Conservation (phyloP, 1,140 invertebrate genomes). For the Copidosoma floridanum region DNA sequence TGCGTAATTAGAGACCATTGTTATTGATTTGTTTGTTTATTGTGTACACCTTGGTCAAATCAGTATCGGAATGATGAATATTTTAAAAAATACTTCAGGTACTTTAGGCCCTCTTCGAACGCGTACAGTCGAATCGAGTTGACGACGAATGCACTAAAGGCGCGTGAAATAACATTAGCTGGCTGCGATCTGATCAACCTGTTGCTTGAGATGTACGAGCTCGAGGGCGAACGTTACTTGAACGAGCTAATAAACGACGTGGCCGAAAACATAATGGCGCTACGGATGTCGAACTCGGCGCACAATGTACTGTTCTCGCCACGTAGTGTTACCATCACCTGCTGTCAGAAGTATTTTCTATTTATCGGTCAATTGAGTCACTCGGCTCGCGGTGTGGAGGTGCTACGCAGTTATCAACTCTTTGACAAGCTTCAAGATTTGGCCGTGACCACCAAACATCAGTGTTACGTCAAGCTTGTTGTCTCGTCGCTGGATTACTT, state of each 20-base stretch:
- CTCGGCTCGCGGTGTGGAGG: conserved; percentile 67
- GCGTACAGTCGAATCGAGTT: conserved; percentile 74
- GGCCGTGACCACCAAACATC: conserved; percentile 79
- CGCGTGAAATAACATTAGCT: conserved; percentile 66
- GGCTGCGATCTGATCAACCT: conserved; percentile 79
- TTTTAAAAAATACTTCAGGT: too few species aligned
- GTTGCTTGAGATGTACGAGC: conserved; percentile 59
- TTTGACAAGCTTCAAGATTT: conserved; percentile 79
- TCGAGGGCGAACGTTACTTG: conserved; percentile 64
- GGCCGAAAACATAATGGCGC: conserved; percentile 70
- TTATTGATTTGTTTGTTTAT: too few species aligned
- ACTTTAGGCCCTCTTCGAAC: conserved; percentile 84
- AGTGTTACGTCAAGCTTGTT: conserved; percentile 89
- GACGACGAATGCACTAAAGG: conserved; percentile 57
- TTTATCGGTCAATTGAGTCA: conserved; percentile 85
- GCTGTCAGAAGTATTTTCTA: conserved; percentile 91
- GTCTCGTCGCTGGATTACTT: conserved; percentile 87
- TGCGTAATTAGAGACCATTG: neutral
- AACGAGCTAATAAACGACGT: conserved; percentile 82
- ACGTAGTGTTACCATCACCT: conserved; percentile 80
- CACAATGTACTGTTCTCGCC: conserved; percentile 89
- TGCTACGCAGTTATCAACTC: conserved; percentile 76
- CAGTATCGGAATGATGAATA: too few species aligned
- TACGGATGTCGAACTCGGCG: conserved; percentile 70
- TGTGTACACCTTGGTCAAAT: too few species aligned